Evolutionary conservation across 1,140 invertebrate species (phyloP).

Genomic region (Charaxes varanes): DNA sequence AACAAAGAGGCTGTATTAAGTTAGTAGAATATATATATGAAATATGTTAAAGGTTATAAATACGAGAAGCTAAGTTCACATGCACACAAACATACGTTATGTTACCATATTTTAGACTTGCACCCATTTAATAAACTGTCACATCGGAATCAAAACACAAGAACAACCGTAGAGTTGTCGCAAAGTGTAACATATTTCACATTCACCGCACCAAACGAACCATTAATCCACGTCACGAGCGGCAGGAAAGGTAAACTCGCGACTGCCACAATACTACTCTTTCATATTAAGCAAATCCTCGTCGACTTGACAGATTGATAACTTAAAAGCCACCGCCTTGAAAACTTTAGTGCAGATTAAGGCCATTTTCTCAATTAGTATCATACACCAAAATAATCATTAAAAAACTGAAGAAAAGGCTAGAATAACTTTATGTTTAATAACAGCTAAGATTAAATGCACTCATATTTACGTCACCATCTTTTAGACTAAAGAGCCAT

Average conservation of each 20-base stretch:
- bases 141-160: conserved; percentile 9
- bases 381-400: too few relatives aligned
- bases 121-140: conserved; percentile 19
- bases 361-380: too few relatives aligned
- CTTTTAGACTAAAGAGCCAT: not conserved
- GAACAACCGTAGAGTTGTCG: conserved; percentile 16
- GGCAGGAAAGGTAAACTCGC: conserved; percentile 34
- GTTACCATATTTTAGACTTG: too few relatives aligned
- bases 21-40: too few relatives aligned
- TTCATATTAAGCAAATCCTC: conserved; percentile 35
- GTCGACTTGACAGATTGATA: conserved; percentile 34
- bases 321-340: not conserved
- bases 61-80: too few relatives aligned
- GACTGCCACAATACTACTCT: conserved; percentile 32
- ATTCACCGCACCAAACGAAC: conserved; percentile 22
- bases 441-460: too few relatives aligned
- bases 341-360: too few relatives aligned
- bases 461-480: not conserved
- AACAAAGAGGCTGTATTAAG: too few relatives aligned
- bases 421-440: too few relatives aligned
- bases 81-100: too few relatives aligned
- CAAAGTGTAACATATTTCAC: conserved; percentile 25
- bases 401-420: too few relatives aligned
- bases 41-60: too few relatives aligned
- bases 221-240: conserved; percentile 45